A percentile compares a stretch with the other conserved stretches of the same genome.
Conservation (phyloP, 2,113 vertebrate genomes). For the Verasper variegatus region DNA sequence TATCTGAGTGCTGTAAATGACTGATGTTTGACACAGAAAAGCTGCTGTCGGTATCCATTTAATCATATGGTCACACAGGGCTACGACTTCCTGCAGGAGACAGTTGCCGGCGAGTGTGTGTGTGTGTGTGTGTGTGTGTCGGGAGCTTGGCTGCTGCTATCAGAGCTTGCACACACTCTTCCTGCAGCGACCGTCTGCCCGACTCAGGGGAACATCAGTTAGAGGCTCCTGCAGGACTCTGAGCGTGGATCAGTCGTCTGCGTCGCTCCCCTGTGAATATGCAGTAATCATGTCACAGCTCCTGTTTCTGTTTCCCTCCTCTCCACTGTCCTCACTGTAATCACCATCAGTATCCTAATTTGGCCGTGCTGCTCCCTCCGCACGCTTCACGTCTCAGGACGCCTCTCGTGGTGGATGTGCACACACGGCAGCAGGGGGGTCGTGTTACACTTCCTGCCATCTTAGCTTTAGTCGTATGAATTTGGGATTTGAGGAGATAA, state of each 20-base stretch:
- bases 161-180: slow-evolving; percentile 42
- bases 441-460: background rate
- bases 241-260: background rate
- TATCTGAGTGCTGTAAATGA: slow-evolving; percentile 50
- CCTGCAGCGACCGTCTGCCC: slow-evolving; percentile 34
- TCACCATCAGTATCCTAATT: slow-evolving; percentile 49
- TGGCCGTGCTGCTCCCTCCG: slow-evolving; percentile 36
- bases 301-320: slow-evolving; percentile 33
- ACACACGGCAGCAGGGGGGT: slow-evolving; percentile 16
- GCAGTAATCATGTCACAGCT: slow-evolving; percentile 21
- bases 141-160: slow-evolving; percentile 27
- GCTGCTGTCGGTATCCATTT: slow-evolving; percentile 42
- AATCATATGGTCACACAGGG: slow-evolving; percentile 45
- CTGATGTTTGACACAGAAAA: slow-evolving; percentile 60
- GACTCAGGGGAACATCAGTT: slow-evolving; percentile 25
- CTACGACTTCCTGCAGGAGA: slow-evolving; percentile 46
- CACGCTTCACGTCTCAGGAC: slow-evolving; percentile 17
- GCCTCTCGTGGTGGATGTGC: slow-evolving; percentile 2
- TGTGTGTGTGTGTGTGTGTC: too few relatives aligned
- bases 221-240: slow-evolving; percentile 9
- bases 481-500: too few relatives aligned
- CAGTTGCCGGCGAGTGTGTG: background rate
- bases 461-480: too few relatives aligned
- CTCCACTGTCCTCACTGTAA: slow-evolving; percentile 8
- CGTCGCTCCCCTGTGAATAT: background rate